Evolutionary conservation across 37 sponge, comb jelly and placozoan species (phyloP), one percentile per base, ranked within the genome.

Genomic region (Oopsacas minuta): DNA sequence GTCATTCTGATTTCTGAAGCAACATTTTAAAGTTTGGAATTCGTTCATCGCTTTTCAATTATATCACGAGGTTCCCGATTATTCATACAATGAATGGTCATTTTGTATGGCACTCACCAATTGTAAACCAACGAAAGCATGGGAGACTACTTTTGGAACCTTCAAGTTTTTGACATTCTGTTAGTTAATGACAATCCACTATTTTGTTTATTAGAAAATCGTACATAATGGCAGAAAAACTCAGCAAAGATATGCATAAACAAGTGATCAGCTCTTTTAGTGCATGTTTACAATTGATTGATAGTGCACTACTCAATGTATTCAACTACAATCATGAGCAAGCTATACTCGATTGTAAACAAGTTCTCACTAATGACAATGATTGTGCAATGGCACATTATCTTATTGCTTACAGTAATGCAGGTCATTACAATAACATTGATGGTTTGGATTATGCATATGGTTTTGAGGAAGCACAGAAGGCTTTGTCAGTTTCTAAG

Each of bases 331-430:
- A 90, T 39, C 88, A 53, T 34, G 86, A 84, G 42, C 87, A 87
- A 37, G 90, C 86, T 7, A 90, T 90, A 23, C 85, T 85, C 37
- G 85, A 87, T 36, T 90, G 84, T 52, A n/a, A 39, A 49, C 83
- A 53, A 37, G 83, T 84, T 0, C 87, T 87, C 37, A 38, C 20
- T 37, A 52, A 61, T 20, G 88, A 87, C 38, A 28, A 20, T 36
- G 38, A 83, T 83, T 90, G 90, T 37, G 87, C 84, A 51, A 87
- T 90, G 85, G 88, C 88, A 36, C 90, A 87, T 85, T 90, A 85
- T 75, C 85, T 87, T 82, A 90, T 87, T 38, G 90, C 90, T 20
- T 85, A 87, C 90, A 37, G 81, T 85, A 81, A 87, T 85, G 90
- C 88, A 17, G 85, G 86, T 28, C 37, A 90, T 81, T 90, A 90